Conservation (phyloP, 2,113 vertebrate genomes). For the Silurus glanis region DNA sequence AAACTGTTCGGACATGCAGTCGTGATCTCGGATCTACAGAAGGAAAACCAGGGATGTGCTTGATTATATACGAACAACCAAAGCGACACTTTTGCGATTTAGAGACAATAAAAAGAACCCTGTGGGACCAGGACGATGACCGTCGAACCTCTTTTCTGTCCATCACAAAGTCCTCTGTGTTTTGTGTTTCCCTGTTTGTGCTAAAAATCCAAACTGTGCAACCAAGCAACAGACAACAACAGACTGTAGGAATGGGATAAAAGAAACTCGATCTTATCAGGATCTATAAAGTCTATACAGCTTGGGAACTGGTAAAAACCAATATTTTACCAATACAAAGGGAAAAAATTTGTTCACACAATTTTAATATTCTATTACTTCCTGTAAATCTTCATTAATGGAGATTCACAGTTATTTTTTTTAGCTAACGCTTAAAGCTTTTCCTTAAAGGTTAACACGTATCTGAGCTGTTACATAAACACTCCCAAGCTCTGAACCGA, state of each 20-base stretch:
- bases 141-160: background rate
- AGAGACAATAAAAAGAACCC: constrained; percentile 17
- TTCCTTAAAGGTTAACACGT: background rate
- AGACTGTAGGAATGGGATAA: constrained; percentile 14
- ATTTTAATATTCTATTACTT: background rate
- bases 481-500: background rate
- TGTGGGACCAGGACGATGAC: background rate
- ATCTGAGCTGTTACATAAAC: constrained; percentile 4
- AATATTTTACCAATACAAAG: background rate
- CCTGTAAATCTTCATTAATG: constrained; percentile 12
- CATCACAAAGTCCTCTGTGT: background rate
- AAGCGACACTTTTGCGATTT: constrained; percentile 53
- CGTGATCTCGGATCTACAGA: background rate
- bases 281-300: constrained; percentile 30
- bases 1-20: constrained; percentile 16
- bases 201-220: constrained; percentile 38
- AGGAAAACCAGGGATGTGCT: background rate
- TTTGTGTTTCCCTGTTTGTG: background rate
- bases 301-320: background rate
- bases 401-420: background rate
- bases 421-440: background rate
- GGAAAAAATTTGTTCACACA: background rate
- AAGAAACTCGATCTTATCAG: background rate
- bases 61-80: background rate
- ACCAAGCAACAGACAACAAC: constrained; percentile 11